Conservation (phyloP, 2,888 invertebrate species). For the Ormyrus nitidulus region DNA sequence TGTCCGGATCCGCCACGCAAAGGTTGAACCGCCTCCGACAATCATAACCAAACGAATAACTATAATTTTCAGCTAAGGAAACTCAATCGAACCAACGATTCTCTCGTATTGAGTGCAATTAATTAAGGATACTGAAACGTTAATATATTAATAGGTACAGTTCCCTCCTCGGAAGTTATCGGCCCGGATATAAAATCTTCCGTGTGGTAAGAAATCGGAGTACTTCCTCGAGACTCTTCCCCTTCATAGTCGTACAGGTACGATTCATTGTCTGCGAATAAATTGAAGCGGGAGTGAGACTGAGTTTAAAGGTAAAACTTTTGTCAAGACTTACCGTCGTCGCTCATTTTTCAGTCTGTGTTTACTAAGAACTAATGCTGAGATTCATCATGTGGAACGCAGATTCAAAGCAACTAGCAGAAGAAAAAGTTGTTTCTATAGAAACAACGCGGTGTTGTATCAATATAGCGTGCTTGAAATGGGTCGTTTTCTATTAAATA, state of each 20-base stretch:
- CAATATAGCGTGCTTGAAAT: slow-evolving; percentile 10
- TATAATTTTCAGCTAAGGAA: slow-evolving; percentile 68
- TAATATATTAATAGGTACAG: slow-evolving; percentile 79
- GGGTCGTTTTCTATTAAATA: not conserved
- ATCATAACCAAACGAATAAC: slow-evolving; percentile 92
- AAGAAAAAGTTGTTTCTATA: slow-evolving; percentile 48
- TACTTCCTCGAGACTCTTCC: slow-evolving; percentile 2
- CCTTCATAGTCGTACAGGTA: not conserved
- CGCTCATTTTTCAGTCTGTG: slow-evolving; percentile 26
- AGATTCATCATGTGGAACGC: not conserved
- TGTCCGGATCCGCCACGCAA: slow-evolving; percentile 84
- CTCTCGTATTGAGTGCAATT: not conserved
- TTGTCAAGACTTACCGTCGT: slow-evolving; percentile 26
- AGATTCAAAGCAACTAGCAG: slow-evolving; percentile 6
- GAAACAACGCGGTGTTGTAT: slow-evolving; percentile 44
- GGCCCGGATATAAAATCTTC: slow-evolving; percentile 80
- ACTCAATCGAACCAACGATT: not conserved
- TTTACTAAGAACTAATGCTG: not conserved
- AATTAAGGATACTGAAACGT: slow-evolving; percentile 83
- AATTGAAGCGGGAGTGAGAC: not conserved
- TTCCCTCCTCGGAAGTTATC: slow-evolving; percentile 76
- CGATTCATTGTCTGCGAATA: slow-evolving; percentile 27
- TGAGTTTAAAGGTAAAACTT: not conserved
- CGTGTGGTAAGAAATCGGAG: slow-evolving; percentile 66
- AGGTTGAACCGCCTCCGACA: slow-evolving; percentile 89